Evolutionary conservation across 2,888 invertebrate species (phyloP).

Genomic region (Diarsia rubi): DNA sequence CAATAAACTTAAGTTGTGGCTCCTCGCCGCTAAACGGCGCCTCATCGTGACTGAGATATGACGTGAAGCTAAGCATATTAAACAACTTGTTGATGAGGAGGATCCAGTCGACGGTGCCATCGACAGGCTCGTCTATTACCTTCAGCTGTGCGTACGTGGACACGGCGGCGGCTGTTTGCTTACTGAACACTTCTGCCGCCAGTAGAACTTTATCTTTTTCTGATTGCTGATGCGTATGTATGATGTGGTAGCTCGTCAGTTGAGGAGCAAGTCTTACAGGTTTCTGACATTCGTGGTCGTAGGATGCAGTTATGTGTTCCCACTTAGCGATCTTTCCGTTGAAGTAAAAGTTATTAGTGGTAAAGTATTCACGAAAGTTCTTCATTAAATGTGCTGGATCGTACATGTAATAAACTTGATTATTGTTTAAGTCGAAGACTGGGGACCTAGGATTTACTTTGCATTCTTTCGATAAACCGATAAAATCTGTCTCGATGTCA

Average conservation of each 20-base stretch:
- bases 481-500: conserved; percentile 43
- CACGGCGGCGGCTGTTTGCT: conserved; percentile 61
- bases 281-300: conserved; percentile 51
- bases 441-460: conserved; percentile 26
- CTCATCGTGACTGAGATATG: conserved; percentile 12
- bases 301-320: conserved; percentile 57
- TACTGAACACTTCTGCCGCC: conserved; percentile 57
- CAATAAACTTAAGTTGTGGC: conserved; percentile 38
- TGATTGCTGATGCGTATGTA: conserved; percentile 34
- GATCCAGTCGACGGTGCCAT: conserved; percentile 60
- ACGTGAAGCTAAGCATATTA: conserved; percentile 47
- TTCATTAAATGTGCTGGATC: conserved; percentile 58
- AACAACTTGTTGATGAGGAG: conserved; percentile 54
- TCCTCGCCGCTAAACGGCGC: conserved; percentile 26
- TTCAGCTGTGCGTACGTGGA: conserved; percentile 51
- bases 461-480: conserved; percentile 34
- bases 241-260: conserved; percentile 55
- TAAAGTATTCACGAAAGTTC: conserved; percentile 43
- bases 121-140: conserved; percentile 43
- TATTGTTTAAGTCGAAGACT: conserved; percentile 31
- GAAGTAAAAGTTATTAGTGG: conserved; percentile 26
- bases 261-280: conserved; percentile 53
- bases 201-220: conserved; percentile 39
- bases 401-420: conserved; percentile 62
- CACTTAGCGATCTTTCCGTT: conserved; percentile 44